Evolutionary conservation across 2,888 invertebrate species (phyloP), one percentile per base, ranked within the genome.

Genomic region (Synanthedon vespiformis): DNA sequence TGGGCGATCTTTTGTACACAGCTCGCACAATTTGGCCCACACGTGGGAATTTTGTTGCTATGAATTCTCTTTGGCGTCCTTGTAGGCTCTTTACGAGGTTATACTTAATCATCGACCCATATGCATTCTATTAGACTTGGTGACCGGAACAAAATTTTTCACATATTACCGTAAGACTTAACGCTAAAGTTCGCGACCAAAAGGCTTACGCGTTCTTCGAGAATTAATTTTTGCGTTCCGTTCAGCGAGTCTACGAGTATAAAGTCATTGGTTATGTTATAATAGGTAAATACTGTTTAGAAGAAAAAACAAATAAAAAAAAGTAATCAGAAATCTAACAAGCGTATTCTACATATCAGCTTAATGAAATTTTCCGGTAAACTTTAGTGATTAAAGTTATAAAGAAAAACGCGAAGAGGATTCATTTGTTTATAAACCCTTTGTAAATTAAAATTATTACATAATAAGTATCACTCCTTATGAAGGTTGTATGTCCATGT

Each of bases 401-500:
- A 44, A 52, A 40, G 48, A 61, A 52, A 44, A 49, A 61, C 57
- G 55, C 55, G 52, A 58, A 56, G 63, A 61, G 57, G 61, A 63
- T 58, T 59, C 56, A 56, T 62, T 62, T 62, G 58, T 63, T 41
- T 41, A 41, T 22, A 22, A 22, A 22, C 2, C 44, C 44, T 12
- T 14, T 72, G 66, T 72, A 68, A 69, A 72, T 65, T 63, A 62
- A 49, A 52, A 52, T 53, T 47, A 48, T 67, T 48, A 48, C 48
- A 48, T 60, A 22, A 22, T 22, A 67, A 72, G 68, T 72, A 72
- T 72, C 75, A 74, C 74, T 81, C 80, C 82, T 81, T 85, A 74
- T 70, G 72, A 84, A 84, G 83, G 84, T 84, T 85, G 84, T 84
- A 81, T 76, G 81, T 83, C 80, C 79, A 80, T 64, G 64, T 81